A percentile compares a stretch with the other conserved stretches of the same genome.
Evolutionary conservation across 2,888 invertebrate species (phyloP).

Genomic region (Noctuana brunneofusca): DNA sequence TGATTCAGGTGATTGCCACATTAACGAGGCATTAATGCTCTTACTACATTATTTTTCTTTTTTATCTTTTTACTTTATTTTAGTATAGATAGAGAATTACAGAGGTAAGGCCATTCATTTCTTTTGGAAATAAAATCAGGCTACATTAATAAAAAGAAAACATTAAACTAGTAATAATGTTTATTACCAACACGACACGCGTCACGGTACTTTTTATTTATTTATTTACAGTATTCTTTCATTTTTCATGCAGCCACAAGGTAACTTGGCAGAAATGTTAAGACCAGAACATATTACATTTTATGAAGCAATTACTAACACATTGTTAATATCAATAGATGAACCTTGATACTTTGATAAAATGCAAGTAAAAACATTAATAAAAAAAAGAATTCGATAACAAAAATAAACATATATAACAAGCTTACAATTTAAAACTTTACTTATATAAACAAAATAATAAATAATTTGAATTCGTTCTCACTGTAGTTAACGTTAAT

Average conservation of each 20-base stretch:
- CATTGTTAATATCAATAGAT: background rate
- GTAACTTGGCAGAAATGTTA: slow-evolving; percentile 17
- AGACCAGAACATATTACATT: slow-evolving; percentile 5
- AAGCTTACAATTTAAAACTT: slow-evolving; percentile 33
- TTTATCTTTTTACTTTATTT: too few species aligned
- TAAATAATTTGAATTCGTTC: slow-evolving; percentile 28
- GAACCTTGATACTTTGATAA: slow-evolving; percentile 25
- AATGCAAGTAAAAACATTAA: slow-evolving; percentile 32
- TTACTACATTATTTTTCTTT: too few species aligned
- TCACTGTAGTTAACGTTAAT: slow-evolving; percentile 19
- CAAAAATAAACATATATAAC: slow-evolving; percentile 30
- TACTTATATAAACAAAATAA: slow-evolving; percentile 21
- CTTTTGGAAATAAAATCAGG: background rate
- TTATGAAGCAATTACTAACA: background rate
- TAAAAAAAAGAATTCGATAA: slow-evolving; percentile 25
- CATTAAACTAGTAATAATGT: slow-evolving; percentile 12
- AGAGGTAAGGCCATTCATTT: too few species aligned
- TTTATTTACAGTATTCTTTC: slow-evolving; percentile 23
- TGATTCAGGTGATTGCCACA: too few species aligned
- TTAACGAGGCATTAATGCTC: too few species aligned
- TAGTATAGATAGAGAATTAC: too few species aligned
- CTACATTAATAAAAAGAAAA: slow-evolving; percentile 11
- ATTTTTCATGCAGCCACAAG: slow-evolving; percentile 21
- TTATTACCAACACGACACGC: slow-evolving; percentile 33
- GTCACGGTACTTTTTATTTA: slow-evolving; percentile 8